These are phyloP conservation scores for Amiota communis DNA, from an alignment of 2,888 invertebrate species.

Conservation along the genomic window DNA sequence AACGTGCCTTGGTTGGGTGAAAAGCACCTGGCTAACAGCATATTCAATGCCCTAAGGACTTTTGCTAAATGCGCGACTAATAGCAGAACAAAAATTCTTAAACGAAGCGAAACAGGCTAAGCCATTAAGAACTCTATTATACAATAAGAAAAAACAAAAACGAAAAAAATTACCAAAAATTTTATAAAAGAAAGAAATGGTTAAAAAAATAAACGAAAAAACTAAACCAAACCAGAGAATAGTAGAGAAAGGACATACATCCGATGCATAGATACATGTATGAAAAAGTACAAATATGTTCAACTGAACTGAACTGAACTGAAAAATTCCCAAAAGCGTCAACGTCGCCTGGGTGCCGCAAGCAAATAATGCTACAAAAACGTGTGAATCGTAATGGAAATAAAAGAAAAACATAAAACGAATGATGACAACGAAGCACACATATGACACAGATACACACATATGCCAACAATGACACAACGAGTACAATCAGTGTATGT, in stretches of 20 bases:
- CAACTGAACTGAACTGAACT: too few relatives aligned
- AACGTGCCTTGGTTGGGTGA: not conserved
- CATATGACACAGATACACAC: not conserved
- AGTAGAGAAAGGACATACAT: too few relatives aligned
- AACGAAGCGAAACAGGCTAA: constrained; percentile 11
- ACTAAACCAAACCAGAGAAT: not conserved
- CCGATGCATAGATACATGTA: too few relatives aligned
- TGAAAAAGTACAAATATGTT: not conserved
- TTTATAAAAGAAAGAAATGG: not conserved
- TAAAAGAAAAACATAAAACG: not conserved
- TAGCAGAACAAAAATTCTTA: constrained; percentile 13
- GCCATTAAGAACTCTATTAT: constrained; percentile 13
- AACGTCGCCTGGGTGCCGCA: constrained; percentile 12
- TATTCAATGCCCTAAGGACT: too few relatives aligned
- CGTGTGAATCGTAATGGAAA: constrained; percentile 29
- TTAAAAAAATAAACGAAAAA: not conserved
- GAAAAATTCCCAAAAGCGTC: constrained; percentile 18
- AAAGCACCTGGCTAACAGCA: not conserved
- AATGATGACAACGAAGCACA: not conserved
- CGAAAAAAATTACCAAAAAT: not conserved
- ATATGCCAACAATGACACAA: not conserved
- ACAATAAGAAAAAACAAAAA: not conserved
- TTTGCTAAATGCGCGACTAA: not conserved
- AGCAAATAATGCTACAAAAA: constrained; percentile 25
- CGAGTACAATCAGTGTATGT: not conserved